Base-by-base conservation (phyloP, 2,888 invertebrate genomes). In the Heteromyza rotundicornis region DNA sequence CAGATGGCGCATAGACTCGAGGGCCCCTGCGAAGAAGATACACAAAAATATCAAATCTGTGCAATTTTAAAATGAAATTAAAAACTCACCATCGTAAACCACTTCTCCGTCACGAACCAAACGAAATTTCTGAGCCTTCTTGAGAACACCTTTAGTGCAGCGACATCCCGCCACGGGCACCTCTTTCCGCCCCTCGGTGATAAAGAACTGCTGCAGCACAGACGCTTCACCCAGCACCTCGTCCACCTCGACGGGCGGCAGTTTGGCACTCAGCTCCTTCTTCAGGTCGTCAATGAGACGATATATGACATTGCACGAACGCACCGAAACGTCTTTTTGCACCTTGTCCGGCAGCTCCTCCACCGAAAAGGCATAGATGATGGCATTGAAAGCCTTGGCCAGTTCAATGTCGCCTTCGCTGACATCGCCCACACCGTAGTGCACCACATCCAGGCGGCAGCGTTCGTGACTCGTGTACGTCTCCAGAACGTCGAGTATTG, bases 321-420 rank as follows among this genome's bases (percentile, higher is more conserved):
- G 89, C 32, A 98, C 83, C 0, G 80, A 63, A 2, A 96, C 86
- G 17, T 83, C 81, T 12, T 82, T 81, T 1, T 68, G 59, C 0
- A 62, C 50, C 56, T 82, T 82, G 3, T 27, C 19, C 16, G 76
- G 71, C 0, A 87, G 84, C 2, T 86, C 86, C 2, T 86, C 86
- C 27, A 94, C 90, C 80, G 98, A 95, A 85, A 99, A 98, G 2
- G 91, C 89, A 84, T 95, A 98, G 65, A 98, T 88, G 3, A 92
- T 86, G 1, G 92, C 96, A 69, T 89, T 81, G 75, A 94, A 94
- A 0, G 87, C 80, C 74, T 89, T 85, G 1, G 95, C 94, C 68
- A 94, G 75, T 77, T 95, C 93, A 1, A 98, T 73, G 79, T 98
- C 98, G 40, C 86, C 89, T 67, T 92, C 92, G 0, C 89, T 90